Evolutionary conservation across 2,113 vertebrate genomes (phyloP), one percentile per base, ranked within the genome.

Genomic region (Hippolais icterina): DNA sequence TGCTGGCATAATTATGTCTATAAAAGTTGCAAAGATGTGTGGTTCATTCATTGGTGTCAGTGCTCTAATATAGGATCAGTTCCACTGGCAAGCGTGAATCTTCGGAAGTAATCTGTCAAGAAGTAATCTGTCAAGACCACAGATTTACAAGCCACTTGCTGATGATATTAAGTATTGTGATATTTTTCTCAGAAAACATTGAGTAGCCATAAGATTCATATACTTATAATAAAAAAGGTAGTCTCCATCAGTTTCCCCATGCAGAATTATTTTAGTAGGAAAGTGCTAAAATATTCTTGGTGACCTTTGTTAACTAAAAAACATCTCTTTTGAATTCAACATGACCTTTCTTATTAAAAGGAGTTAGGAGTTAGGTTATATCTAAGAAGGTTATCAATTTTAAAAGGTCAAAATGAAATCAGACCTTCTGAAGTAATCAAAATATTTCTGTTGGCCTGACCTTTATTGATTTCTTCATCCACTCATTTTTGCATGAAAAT

Each of bases 271-370:
- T 59, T 82, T 47, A 28, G 44, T 82, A 17, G 24, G 46, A 68
- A 69, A 69, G 49, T 72, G 80, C 13, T 76, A 75, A 94, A 93
- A 64, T 53, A 23, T 52, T 94, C 81, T 28, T 77, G 28, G 78
- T 94, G 72, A 94, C 87, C 77, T 96, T 94, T 93, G 53, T 64
- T 82, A 87, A 44, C 56, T 74, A 39, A 87, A 82, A 87, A 82
- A 87, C 37, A 89, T 49, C 5, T 81, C 64, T 66, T 93, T 88
- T 86, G 79, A 63, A 68, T 94, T 91, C 42, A 54, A 49, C 83
- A 47, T 83, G 13, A 85, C 75, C 74, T 91, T 94, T 92, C 60
- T 79, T 85, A 75, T 82, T 35, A 85, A 75, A 92, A 72, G 64
- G 37, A 39, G 37, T 39, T 39, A 39, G 33, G 15, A 90, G 56